Evolutionary conservation across 1,140 invertebrate genomes (phyloP), one percentile per base, ranked within the genome.

Genomic region (Araneus ventricosus): DNA sequence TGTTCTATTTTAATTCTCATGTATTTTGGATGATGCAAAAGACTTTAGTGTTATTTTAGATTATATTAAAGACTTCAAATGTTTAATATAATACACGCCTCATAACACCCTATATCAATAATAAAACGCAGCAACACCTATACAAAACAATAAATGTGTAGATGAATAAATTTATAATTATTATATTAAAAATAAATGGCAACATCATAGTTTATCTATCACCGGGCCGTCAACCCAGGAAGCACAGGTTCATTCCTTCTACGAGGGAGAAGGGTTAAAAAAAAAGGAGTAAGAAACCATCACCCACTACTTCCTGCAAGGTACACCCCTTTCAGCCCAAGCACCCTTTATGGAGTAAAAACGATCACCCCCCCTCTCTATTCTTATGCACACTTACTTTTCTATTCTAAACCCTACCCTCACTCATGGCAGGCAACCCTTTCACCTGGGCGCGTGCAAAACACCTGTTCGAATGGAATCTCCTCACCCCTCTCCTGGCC

Each of bases 381-480:
- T 34, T 39, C 27, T 30, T 14, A 52, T 57, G 1, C 63, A 67
- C n/a, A 30, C n/a, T n/a, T 67, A 27, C 63, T 27, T 27, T 67
- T 67, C 63, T 10, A 67, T 67, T 67, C 67, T 34, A 20, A 75
- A 75, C 45, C 59, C 86, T 63, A 39, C 63, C 61, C 84, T 61
- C 84, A 86, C 45, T 52, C 27, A 10, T 34, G 27, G 10, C 27
- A 61, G 61, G n/a, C 88, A 89, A 89, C 67, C 88, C 88, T 89
- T 89, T 63, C 67, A 37, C 86, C 88, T 30, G 24, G 39, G n/a
- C 88, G 88, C 88, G 88, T 89, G 88, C 59, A 52, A 2, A 30
- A 41, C 67, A 89, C 88, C 67, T 89, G 88, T 89, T 89, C n/a
- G 67, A 75, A 75, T 20, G 30, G 67, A 34, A 75, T 75, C 27